Conservation (phyloP, 1,140 invertebrate species). For the Ridgeia piscesae region DNA sequence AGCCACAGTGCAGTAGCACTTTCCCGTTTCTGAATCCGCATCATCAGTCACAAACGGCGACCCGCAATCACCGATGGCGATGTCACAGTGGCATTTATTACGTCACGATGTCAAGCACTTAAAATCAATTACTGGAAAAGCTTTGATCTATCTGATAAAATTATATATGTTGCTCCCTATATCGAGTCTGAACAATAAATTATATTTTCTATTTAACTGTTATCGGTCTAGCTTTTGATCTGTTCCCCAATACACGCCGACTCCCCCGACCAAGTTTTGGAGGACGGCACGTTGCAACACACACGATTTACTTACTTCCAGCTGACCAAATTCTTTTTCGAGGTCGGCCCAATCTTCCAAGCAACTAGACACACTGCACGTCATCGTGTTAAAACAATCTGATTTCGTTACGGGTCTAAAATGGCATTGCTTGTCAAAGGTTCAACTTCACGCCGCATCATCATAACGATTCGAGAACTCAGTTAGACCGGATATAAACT, state of each 20-base stretch:
- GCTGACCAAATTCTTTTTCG: slow-evolving; percentile 37
- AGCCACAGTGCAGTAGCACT: too few relatives aligned
- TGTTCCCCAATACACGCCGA: not conserved
- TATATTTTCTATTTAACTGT: not conserved
- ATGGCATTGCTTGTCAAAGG: not conserved
- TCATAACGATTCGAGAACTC: not conserved
- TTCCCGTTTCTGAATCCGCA: too few relatives aligned
- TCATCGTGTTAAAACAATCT: not conserved
- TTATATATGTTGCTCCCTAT: not conserved
- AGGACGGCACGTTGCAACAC: not conserved
- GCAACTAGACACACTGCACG: not conserved
- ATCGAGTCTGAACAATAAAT: not conserved
- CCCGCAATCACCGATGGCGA: not conserved
- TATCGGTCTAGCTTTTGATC: not conserved
- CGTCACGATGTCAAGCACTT: too few relatives aligned
- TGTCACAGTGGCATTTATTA: not conserved
- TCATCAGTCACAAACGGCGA: not conserved
- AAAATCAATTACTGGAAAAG: too few relatives aligned
- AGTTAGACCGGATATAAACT: not conserved
- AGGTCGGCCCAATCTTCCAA: not conserved
- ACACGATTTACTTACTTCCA: not conserved
- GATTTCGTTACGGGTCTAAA: not conserved
- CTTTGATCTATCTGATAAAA: not conserved
- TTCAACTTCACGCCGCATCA: not conserved
- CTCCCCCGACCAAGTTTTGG: not conserved